These are phyloP conservation scores for Bubo blakistoni DNA, from an alignment of 2,113 vertebrate genomes.

Conservation along the genomic window DNA sequence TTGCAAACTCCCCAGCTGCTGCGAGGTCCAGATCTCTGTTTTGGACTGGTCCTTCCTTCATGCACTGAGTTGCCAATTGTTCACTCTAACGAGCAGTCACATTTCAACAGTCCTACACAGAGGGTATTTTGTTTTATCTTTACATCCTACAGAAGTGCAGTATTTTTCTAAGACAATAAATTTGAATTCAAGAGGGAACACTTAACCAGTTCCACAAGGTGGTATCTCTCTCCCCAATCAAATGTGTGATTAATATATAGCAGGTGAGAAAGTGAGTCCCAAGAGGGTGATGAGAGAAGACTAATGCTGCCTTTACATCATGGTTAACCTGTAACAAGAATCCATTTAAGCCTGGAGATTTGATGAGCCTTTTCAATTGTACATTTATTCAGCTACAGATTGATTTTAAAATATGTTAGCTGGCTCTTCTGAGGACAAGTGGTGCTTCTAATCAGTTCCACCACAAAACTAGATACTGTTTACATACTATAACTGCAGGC, in stretches of 20 bases:
- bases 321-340: background rate
- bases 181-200: background rate
- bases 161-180: background rate
- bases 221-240: background rate
- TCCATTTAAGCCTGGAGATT: background rate
- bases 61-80: background rate
- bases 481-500: background rate
- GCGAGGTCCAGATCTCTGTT: rapidly evolving
- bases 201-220: background rate
- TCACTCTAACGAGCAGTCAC: background rate
- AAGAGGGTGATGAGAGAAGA: background rate
- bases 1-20: background rate
- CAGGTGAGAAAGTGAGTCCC: background rate
- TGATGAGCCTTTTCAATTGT: background rate
- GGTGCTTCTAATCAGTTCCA: constrained; percentile 39
- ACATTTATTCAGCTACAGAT: background rate
- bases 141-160: background rate
- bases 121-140: background rate
- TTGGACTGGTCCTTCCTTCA: background rate
- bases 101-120: background rate
- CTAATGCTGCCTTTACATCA: background rate
- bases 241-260: background rate
- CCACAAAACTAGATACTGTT: constrained; percentile 4
- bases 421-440: background rate
- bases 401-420: background rate